Percentiles rank a stretch among this genome's conserved stretches.
Conservation (phyloP, 1,140 invertebrate genomes). For the Drosophila malerkotliana region DNA sequence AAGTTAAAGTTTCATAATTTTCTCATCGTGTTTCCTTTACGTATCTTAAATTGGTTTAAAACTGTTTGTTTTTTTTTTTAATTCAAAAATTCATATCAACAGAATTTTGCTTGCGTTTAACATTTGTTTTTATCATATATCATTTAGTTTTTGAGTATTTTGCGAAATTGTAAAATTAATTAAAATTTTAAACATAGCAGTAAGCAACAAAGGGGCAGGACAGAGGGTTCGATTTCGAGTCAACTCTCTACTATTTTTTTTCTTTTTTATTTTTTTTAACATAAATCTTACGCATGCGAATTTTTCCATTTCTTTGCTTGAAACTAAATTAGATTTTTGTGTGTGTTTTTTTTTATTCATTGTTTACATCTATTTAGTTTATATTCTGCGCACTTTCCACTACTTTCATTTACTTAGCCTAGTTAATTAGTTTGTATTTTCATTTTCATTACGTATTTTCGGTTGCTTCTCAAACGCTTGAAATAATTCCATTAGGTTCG, state of each 20-base stretch:
- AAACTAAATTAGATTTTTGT: constrained; percentile 52
- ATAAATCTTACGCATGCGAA: constrained; percentile 75
- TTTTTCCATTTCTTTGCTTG: constrained; percentile 47
- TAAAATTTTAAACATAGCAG: constrained; percentile 65
- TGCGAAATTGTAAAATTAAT: constrained; percentile 57
- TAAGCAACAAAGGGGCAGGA: constrained; percentile 68
- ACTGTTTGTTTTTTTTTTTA: constrained; percentile 52
- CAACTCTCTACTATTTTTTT: constrained; percentile 25
- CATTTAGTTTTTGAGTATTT: constrained; percentile 56
- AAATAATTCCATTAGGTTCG: constrained; percentile 64
- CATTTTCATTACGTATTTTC: constrained; percentile 75
- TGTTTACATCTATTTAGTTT: constrained; percentile 55
- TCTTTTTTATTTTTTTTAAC: constrained; percentile 28
- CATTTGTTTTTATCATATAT: constrained; percentile 28
- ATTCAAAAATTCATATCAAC: constrained; percentile 79
- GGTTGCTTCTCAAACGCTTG: constrained; percentile 71
- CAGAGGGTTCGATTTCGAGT: constrained; percentile 23
- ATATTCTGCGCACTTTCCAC: constrained; percentile 40
- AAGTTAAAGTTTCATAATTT: constrained; percentile 78
- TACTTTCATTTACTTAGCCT: constrained; percentile 73
- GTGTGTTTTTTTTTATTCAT: constrained; percentile 17
- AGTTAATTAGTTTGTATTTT: constrained; percentile 72
- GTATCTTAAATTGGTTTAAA: constrained; percentile 73
- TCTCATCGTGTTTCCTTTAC: constrained; percentile 45
- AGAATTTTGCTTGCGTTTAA: constrained; percentile 60